Conservation (phyloP, 2,888 invertebrate species). For the Chymomyza caudatula region DNA sequence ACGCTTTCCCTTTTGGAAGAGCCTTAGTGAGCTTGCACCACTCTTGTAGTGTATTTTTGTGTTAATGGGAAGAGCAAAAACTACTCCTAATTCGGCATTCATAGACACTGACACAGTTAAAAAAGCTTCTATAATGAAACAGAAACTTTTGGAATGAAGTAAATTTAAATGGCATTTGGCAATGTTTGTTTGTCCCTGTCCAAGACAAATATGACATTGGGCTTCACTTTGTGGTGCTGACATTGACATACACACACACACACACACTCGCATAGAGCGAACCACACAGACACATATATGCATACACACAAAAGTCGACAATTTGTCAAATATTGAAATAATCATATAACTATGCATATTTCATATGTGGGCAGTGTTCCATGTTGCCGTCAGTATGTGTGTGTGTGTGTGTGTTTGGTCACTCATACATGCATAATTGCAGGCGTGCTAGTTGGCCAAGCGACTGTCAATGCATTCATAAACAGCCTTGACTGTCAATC, state of each 20-base stretch:
- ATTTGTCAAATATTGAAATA: conserved; percentile 42
- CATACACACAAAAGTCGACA: conserved; percentile 25
- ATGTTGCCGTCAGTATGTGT: neutral
- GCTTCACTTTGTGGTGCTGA: neutral
- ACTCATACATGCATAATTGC: neutral
- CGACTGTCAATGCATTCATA: neutral
- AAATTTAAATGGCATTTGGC: too few relatives aligned
- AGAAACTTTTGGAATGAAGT: neutral
- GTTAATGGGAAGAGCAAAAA: too few relatives aligned
- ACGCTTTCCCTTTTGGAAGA: too few relatives aligned
- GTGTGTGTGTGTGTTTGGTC: neutral
- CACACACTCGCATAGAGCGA: neutral
- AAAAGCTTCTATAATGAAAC: neutral
- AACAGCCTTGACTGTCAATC: neutral
- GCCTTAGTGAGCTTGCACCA: too few relatives aligned
- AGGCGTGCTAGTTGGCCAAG: neutral
- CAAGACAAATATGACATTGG: neutral
- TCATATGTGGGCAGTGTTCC: neutral
- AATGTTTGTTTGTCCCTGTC: neutral
- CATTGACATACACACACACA: neutral
- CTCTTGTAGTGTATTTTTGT: too few relatives aligned
- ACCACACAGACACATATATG: neutral
- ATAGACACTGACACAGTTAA: neutral
- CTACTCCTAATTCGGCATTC: too few relatives aligned
- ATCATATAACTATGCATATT: conserved; percentile 30